Percentiles rank a stretch among this genome's conserved stretches.
phyloP scores from a whole-genome alignment of 2,797 vertebrate genomes.

The Micropoecilia bifurca region DNA sequence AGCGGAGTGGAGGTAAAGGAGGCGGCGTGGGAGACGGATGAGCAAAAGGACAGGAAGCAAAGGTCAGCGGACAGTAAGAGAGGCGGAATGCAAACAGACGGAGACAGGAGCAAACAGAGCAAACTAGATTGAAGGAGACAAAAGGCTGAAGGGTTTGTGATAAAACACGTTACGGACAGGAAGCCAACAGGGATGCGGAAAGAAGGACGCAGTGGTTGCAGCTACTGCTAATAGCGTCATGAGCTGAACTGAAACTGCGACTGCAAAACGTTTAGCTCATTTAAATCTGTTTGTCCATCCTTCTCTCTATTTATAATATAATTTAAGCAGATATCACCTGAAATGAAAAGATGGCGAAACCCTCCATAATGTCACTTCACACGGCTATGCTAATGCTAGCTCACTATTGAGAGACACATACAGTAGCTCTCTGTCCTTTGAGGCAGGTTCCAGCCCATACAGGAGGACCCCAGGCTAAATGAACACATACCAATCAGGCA shows the following conservation, averaged over 20 bases:
- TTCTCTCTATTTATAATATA: not conserved
- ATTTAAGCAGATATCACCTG: not conserved
- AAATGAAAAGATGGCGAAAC: not conserved
- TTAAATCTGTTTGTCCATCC: not conserved
- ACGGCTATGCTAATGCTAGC: not conserved
- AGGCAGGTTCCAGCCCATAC: not conserved
- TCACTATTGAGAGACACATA: not conserved
- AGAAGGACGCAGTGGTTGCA: not conserved
- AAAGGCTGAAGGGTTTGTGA: constrained; percentile 36
- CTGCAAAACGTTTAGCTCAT: not conserved
- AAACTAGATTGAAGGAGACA: constrained; percentile 47
- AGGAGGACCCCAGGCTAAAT: not conserved
- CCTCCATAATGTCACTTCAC: not conserved
- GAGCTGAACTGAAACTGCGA: not conserved
- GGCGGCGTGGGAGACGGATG: constrained; percentile 48
- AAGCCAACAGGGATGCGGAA: not conserved
- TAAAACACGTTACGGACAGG: constrained; percentile 7
- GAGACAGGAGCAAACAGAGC: constrained; percentile 60
- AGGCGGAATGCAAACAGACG: constrained; percentile 65
- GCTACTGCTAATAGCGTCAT: not conserved
- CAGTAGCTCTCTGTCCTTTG: not conserved
- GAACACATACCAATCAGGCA: not conserved
- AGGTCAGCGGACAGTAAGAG: constrained; percentile 72
- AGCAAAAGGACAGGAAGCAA: constrained; percentile 58
- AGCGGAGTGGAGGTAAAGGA: constrained; percentile 32